Base-by-base conservation (phyloP, 2,797 vertebrate genomes). In the Manis javanica region DNA sequence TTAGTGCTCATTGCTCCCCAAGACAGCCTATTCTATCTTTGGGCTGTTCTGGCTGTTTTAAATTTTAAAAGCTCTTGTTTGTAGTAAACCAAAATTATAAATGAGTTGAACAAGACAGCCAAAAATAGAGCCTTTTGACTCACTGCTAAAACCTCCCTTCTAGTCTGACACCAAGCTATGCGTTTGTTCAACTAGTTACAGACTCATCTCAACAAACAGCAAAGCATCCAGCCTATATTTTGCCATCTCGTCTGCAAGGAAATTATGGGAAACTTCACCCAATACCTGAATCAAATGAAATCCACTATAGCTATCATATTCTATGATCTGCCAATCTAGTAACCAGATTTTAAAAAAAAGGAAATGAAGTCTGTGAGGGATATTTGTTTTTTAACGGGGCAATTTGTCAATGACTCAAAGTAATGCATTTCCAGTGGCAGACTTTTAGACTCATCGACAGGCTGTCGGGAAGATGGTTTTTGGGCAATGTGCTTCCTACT, bases 341-440 rank as follows among this genome's bases (percentile, higher is more conserved):
- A 92, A 95, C 24, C 31, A 93, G 79, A 87, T 88, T 7, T 7
- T 75, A 55, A 61, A 86, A 74, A 42, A 63, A 39, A 46, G 37
- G 74, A 97, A 91, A 93, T 92, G 75, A 94, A 85, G 24, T 93
- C 86, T 85, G 46, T 66, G 39, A 87, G 72, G 37, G 31, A 96
- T 87, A 96, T 96, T 96, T 97, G 78, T 85, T 96, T 96, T 96
- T 90, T 92, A 94, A 84, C 1, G 0, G 37, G 19, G 13, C 34
- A 90, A 88, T 94, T 96, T 95, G 89, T 97, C 88, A 97, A 15
- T 94, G 88, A 94, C 89, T 96, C 71, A 92, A 57, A 83, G 39
- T 85, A 96, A 94, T 95, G 86, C 90, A 18, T 95, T 96, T 94
- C 75, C 57, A 87, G 85, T 21, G 9, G 19, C 66, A 94, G 79